Evolutionary conservation across 2,888 invertebrate genomes (phyloP).

Genomic region (Allolobophora icterica): DNA sequence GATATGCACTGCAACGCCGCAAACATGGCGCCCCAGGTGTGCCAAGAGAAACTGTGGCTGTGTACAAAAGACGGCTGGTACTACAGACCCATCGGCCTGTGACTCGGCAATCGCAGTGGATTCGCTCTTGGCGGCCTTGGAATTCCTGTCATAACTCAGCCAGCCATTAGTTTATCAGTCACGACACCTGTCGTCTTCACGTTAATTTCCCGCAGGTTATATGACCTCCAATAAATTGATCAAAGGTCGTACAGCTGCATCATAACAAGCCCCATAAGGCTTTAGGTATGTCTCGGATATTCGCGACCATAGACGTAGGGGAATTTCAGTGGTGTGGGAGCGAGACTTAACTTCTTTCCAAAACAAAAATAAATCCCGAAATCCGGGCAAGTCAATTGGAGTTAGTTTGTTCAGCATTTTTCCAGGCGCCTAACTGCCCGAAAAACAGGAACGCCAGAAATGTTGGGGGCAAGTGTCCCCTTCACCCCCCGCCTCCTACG

Average conservation of each 20-base stretch:
- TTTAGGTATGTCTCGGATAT: background rate
- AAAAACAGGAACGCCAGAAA: no score
- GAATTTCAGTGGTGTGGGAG: no score
- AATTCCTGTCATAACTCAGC: background rate
- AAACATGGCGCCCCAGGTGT: background rate
- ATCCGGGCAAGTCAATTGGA: no score
- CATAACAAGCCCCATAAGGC: background rate
- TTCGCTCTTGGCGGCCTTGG: background rate
- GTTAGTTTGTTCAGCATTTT: no score
- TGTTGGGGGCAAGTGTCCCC: no score
- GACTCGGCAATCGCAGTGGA: no score
- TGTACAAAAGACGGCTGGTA: background rate
- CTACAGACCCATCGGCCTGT: no score
- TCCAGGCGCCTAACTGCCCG: no score
- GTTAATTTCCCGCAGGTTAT: background rate
- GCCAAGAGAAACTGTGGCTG: background rate
- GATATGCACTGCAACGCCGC: background rate
- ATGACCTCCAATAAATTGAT: conserved; percentile 13
- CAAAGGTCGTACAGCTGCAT: background rate
- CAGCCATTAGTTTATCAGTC: background rate
- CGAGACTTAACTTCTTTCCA: no score
- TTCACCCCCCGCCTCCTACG: no score
- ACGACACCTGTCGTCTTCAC: background rate
- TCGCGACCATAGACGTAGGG: no score
- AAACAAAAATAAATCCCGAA: no score